Percentiles rank a stretch among this genome's conserved stretches.
Conservation (phyloP, 1,140 invertebrate genomes). For the Alviniconcha marisindica region DNA sequence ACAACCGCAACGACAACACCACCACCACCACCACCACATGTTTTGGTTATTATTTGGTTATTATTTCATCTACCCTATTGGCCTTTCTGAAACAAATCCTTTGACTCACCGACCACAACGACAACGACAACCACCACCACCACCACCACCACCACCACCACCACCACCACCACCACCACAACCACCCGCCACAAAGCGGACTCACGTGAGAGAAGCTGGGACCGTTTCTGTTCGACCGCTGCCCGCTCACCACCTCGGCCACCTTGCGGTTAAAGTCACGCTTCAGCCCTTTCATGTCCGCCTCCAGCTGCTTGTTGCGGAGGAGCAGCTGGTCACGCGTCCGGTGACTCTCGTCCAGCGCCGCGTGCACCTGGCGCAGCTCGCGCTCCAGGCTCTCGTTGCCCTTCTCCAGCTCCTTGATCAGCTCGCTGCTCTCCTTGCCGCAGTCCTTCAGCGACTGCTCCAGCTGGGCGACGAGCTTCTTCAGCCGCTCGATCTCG, state of each 20-base stretch:
- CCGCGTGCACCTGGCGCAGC: conserved; percentile 59
- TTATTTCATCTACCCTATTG: too few relatives aligned
- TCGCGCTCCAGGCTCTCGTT: conserved; percentile 65
- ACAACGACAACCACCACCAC: neutral
- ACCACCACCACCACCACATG: too few relatives aligned
- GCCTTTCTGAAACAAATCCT: too few relatives aligned
- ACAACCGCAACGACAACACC: too few relatives aligned
- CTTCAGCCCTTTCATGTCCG: conserved; percentile 62
- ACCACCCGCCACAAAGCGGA: too few relatives aligned
- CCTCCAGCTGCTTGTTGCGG: conserved; percentile 66
- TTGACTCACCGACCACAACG: neutral
- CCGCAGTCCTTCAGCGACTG: conserved; percentile 55
- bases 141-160: too few relatives aligned
- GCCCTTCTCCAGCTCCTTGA: conserved; percentile 58
- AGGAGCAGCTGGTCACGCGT: conserved; percentile 57
- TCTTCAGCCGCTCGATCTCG: conserved; percentile 62
- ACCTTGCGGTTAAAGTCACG: conserved; percentile 65
- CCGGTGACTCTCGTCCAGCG: conserved; percentile 65
- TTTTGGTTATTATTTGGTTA: too few relatives aligned
- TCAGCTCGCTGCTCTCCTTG: conserved; percentile 50
- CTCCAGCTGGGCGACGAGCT: conserved; percentile 57
- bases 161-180: too few relatives aligned
- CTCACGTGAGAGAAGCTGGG: conserved; percentile 45
- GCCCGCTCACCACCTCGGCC: conserved; percentile 59
- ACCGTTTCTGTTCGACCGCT: conserved; percentile 41